These are phyloP conservation scores for Danaus melanippus DNA, from an alignment of 1,140 invertebrate species.

Conservation along the genomic window DNA sequence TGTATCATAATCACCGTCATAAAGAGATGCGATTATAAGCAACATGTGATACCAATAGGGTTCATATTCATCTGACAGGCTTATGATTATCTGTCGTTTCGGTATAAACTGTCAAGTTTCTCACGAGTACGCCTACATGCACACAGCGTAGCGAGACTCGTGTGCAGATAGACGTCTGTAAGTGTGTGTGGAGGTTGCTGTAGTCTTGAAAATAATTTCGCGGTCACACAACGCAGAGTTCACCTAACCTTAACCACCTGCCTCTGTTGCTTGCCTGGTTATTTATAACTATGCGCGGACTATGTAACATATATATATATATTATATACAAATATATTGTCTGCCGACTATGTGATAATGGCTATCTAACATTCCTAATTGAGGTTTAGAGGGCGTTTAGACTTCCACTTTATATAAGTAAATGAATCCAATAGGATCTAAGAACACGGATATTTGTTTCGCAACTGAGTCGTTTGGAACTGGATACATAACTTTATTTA, in stretches of 20 bases:
- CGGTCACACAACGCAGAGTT: conserved; percentile 67
- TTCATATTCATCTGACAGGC: conserved; percentile 30
- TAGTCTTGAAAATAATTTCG: conserved; percentile 73
- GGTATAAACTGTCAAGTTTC: conserved; percentile 54
- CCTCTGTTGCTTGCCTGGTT: conserved; percentile 65
- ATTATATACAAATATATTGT: conserved; percentile 34
- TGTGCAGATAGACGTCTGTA: conserved; percentile 35
- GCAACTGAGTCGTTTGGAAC: too few species aligned
- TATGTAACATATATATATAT: conserved; percentile 54
- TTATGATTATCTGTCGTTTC: conserved; percentile 33
- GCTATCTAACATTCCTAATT: conserved; percentile 41
- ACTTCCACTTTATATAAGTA: conserved; percentile 28
- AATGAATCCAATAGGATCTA: conserved; percentile 16
- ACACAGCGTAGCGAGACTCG: conserved; percentile 52
- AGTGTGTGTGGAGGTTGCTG: conserved; percentile 58
- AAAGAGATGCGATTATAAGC: conserved; percentile 27
- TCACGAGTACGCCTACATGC: conserved; percentile 66
- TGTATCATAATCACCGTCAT: conserved; percentile 40
- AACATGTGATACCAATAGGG: conserved; percentile 27
- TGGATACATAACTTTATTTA: too few species aligned
- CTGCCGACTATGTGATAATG: conserved; percentile 43
- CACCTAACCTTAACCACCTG: conserved; percentile 68
- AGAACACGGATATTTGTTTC: not conserved
- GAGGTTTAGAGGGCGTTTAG: conserved; percentile 34
- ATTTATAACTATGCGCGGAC: conserved; percentile 66